Evolutionary conservation across 2,888 invertebrate genomes (phyloP).

Genomic region (Auanema sp.): DNA sequence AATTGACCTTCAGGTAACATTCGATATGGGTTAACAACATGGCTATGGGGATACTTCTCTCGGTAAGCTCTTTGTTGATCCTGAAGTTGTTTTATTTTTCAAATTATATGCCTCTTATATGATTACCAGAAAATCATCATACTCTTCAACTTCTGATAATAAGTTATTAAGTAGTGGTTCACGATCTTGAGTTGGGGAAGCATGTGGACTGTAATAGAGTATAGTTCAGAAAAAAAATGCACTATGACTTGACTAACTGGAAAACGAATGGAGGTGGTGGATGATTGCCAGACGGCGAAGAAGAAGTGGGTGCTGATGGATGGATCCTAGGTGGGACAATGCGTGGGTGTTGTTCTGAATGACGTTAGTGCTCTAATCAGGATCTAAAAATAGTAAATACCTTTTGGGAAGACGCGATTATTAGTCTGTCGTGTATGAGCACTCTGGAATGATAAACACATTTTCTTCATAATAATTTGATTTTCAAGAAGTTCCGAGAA

Average conservation of each 20-base stretch:
- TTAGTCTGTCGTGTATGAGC: no score
- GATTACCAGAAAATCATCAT: constrained; percentile 41
- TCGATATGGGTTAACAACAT: constrained; percentile 35
- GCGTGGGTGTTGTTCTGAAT: no score
- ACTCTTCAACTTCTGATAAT: constrained; percentile 41
- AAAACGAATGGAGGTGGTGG: constrained; percentile 17
- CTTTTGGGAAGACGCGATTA: no score
- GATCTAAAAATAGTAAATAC: no score
- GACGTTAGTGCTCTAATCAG: no score
- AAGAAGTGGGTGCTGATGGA: constrained; percentile 4
- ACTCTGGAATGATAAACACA: no score
- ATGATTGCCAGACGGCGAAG: background rate
- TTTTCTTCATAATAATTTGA: no score
- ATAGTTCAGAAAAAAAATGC: background rate
- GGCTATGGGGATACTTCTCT: constrained; percentile 29
- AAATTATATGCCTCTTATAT: background rate
- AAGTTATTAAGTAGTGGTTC: constrained; percentile 35
- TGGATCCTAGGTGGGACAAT: constrained; percentile 2
- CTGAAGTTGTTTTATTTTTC: constrained; percentile 23
- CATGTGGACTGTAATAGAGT: constrained; percentile 27
- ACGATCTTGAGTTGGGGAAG: constrained; percentile 29
- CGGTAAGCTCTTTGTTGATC: constrained; percentile 36
- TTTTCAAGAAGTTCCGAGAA: no score
- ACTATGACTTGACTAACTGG: constrained; percentile 6
- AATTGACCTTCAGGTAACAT: constrained; percentile 39